A percentile compares a stretch with the other conserved stretches of the same genome.
Evolutionary conservation across 2,113 vertebrate genomes (phyloP).

Genomic region (Colinus virginianus): DNA sequence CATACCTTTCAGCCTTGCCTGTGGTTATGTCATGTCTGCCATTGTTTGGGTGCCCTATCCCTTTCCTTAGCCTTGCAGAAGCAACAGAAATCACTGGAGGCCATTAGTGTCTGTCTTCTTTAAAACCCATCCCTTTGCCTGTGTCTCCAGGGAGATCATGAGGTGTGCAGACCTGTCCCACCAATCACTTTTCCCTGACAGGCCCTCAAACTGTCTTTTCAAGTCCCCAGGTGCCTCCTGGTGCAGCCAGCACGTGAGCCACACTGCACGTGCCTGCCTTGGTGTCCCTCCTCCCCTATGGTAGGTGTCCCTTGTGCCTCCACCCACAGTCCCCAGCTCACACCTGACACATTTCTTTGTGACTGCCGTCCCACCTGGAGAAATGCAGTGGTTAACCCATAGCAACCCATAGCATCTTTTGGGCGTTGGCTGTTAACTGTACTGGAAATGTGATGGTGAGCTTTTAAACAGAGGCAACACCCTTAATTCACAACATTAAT

Average conservation of each 20-base stretch:
- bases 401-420: background rate
- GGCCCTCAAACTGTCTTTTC: background rate
- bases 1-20: background rate
- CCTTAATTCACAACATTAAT: background rate
- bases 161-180: background rate
- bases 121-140: background rate
- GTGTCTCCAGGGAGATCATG: background rate
- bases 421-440: background rate
- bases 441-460: background rate
- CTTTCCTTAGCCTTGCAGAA: background rate
- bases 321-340: background rate
- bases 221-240: fast-evolving
- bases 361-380: background rate
- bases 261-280: background rate
- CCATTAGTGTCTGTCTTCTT: background rate
- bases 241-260: background rate
- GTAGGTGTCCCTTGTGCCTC: background rate
- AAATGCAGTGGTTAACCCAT: background rate
- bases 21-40: fast-evolving
- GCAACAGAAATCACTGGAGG: background rate
- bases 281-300: background rate
- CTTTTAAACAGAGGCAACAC: background rate
- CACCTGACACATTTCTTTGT: background rate
- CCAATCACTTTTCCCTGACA: background rate
- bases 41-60: background rate